Evolutionary conservation across 2,888 invertebrate species (phyloP), one percentile per base, ranked within the genome.

Genomic region (Vandiemenella viatica): DNA sequence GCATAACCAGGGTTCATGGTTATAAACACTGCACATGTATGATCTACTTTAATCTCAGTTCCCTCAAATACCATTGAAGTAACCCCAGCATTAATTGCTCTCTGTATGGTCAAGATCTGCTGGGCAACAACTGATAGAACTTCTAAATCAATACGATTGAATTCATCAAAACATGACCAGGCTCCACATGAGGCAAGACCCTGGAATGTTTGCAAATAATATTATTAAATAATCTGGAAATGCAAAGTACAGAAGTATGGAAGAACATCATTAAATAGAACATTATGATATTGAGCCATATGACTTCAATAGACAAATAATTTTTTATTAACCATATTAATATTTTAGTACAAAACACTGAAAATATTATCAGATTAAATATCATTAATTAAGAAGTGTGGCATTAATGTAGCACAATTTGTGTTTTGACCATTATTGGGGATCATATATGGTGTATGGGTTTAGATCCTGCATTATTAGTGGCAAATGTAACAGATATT

Each of bases 1-100:
- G 92, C 92, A 62, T 93, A 93, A 37, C 87, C 88, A 0, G 92
- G 92, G 20, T 92, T 93, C 93, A 93, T 93, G 4, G 93, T 95
- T 55, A 93, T 92, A 62, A 93, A 93, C 1, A 91, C 87, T 0
- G 91, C 86, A 63, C 93, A 95, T 0, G 83, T 75, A 7, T 86
- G 86, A 65, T 93, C 87, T 46, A 95, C 68, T 19, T 75, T 77
- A 20, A 95, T 69, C 53, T 88, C 77, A 0, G 91, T 89, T 5
- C 92, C 95, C 66, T 96, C 95, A 61, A 91, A 93, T 41, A 87
- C 60, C 56, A 95, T 73, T 43, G 81, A 83, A 26, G 82, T 75
- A 8, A 77, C 67, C 0, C 83, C 81, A 0, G 86, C 80, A 59
- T 83, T 84, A 51, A 93, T 85, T 10, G 86, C 93, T 46, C 88